Conservation (phyloP, 2,797 vertebrate species). For the Aldrovandia affinis region DNA sequence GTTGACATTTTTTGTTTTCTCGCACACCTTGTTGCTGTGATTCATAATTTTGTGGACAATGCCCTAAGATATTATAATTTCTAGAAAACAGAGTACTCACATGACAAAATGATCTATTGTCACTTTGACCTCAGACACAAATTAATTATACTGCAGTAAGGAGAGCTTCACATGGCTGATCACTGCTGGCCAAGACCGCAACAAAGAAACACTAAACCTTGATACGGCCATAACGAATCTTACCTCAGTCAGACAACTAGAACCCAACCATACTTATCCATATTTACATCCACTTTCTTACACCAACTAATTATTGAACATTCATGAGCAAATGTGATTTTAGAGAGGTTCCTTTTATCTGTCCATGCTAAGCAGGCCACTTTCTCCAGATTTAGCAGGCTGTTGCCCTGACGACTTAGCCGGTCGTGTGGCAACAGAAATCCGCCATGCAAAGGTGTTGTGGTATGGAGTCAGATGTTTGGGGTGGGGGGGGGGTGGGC, state of each 20-base stretch:
- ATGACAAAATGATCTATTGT: background rate
- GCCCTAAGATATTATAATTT: background rate
- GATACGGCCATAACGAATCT: background rate
- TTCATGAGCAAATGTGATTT: background rate
- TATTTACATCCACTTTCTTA: background rate
- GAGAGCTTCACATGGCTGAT: background rate
- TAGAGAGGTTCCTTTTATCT: background rate
- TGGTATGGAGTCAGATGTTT: background rate
- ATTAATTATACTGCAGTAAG: background rate
- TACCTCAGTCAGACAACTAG: background rate
- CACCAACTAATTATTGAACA: background rate
- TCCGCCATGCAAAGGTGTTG: background rate
- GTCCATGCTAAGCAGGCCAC: background rate
- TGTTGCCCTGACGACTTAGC: constrained; percentile 31
- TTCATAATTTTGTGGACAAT: background rate
- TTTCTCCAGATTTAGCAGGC: constrained; percentile 1
- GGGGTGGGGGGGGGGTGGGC: background rate
- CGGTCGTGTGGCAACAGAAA: constrained; percentile 19
- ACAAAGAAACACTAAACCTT: background rate
- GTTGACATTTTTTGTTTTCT: background rate
- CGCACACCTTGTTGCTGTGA: background rate
- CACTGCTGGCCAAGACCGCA: background rate
- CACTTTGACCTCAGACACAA: background rate
- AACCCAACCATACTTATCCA: background rate
- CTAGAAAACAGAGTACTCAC: background rate